A percentile compares a stretch with the other conserved stretches of the same genome.
These are phyloP conservation scores for Napeogenes inachia DNA, from an alignment of 2,888 invertebrate genomes.

Conservation along the genomic window DNA sequence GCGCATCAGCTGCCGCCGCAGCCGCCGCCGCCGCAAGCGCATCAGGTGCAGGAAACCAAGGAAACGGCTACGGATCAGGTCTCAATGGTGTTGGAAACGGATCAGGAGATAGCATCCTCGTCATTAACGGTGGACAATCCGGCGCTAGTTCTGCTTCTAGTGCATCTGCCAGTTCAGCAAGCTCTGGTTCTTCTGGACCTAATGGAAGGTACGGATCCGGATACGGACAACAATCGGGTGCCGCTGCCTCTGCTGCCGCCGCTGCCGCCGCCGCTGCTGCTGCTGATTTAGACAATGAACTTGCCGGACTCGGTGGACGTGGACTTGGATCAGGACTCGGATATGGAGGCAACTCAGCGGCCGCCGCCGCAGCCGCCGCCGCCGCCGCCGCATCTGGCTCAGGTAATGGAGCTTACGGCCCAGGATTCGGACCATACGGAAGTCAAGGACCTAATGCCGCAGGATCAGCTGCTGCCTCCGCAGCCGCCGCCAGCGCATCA, in stretches of 20 bases:
- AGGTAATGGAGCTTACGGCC: conserved; percentile 7
- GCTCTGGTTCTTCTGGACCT: background rate
- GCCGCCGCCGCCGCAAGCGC: conserved; percentile 9
- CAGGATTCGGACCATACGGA: conserved; percentile 12
- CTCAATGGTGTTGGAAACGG: conserved; percentile 5
- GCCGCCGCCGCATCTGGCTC: background rate
- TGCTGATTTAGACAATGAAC: conserved; percentile 7
- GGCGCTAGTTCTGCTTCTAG: background rate
- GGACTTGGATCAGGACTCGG: background rate
- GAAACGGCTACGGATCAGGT: conserved; percentile 1
- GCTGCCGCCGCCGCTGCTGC: conserved; percentile 8
- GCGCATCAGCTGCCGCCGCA: conserved; percentile 7
- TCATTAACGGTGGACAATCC: background rate
- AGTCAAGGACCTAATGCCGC: conserved; percentile 8
- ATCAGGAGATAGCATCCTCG: conserved; percentile 15
- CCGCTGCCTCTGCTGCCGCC: conserved; percentile 6
- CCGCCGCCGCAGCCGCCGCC: conserved; percentile 9
- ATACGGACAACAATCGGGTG: background rate
- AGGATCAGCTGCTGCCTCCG: conserved; percentile 4
- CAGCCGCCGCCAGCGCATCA: conserved; percentile 2
- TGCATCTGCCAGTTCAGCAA: conserved; percentile 1
- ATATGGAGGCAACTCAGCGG: conserved; percentile 6
- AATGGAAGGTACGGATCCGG: background rate
- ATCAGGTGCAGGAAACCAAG: conserved; percentile 1
- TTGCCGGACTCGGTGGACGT: conserved; percentile 4